Base-by-base conservation (phyloP, 2,113 vertebrate species). In the Nycticryphes semicollaris region DNA sequence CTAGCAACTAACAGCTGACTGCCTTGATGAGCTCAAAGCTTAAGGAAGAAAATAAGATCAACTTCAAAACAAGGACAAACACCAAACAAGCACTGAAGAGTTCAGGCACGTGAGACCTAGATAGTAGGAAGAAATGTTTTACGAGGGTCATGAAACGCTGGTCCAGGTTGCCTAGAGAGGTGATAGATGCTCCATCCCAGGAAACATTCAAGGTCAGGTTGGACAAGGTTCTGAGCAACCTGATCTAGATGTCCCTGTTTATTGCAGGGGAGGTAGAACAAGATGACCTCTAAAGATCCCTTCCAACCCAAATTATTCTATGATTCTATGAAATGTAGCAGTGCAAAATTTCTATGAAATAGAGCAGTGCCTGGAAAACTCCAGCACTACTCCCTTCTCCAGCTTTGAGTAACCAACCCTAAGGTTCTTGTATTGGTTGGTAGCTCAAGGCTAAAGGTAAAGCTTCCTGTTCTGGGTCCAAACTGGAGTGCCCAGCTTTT, bases 1-100 rank as follows among this genome's bases (percentile, higher is more conserved):
- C 93, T 94, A 95, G 95, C 96, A 96, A 92, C 95, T 73, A 95
- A 84, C 77, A 96, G 76, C 76, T 92, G 73, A 94, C 51, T 78
- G 62, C 31, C 78, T 92, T 13, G 0, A 45, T 10, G 86, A 90
- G 80, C 86, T 78, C 2, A 0, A 66, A 72, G 92, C 76, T 92
- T 87, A 93, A 47, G 62, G 53, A 89, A 89, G 41, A 41, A 94
- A 75, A 96, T n/a, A 92, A 59, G 89, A 89, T 76, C 79, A 90
- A 59, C 77, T 89, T 90, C 89, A 91, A 84, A 89, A 87, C 86
- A 92, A 93, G 66, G 64, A 81, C 73, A 69, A 84, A 35, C 62
- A 60, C 66, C 0, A 2, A 75, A 76, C 14, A 86, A 90, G 77
- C 43, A 57, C 47, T 0, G 0, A 87, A 57, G 80, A 64, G 28